These are phyloP conservation scores for Paedocypris micromegethes DNA, from an alignment of 2,797 vertebrate species.

Conservation along the genomic window DNA sequence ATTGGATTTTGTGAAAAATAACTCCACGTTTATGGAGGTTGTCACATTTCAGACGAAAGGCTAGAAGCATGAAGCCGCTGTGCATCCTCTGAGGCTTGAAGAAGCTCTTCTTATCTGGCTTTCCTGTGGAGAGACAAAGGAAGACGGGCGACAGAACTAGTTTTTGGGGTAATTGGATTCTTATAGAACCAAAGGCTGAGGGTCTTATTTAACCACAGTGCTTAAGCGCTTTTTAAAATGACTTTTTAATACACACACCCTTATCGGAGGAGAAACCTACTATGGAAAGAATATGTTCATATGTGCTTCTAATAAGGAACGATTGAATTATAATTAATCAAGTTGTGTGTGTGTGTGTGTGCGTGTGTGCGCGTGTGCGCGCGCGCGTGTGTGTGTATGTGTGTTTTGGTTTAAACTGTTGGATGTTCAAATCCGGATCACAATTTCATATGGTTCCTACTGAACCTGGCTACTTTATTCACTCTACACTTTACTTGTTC, in stretches of 20 bases:
- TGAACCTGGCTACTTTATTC: too few species aligned
- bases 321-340: too few species aligned
- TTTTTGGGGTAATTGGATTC: slow-evolving; percentile 42
- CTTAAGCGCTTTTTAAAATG: slow-evolving; percentile 28
- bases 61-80: slow-evolving; percentile 9
- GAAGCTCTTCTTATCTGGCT: neutral
- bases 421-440: too few species aligned
- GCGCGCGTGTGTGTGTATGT: too few species aligned
- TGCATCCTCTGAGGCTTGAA: neutral
- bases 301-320: too few species aligned
- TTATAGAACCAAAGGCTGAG: slow-evolving; percentile 26
- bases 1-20: slow-evolving; percentile 3
- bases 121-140: slow-evolving; percentile 28
- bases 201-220: slow-evolving; percentile 31
- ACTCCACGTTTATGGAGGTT: slow-evolving; percentile 16
- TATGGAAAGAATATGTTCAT: neutral
- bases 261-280: slow-evolving; percentile 36
- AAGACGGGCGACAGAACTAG: slow-evolving; percentile 8
- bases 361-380: too few species aligned
- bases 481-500: too few species aligned
- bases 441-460: too few species aligned
- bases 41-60: slow-evolving; percentile 16
- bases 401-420: too few species aligned
- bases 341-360: too few species aligned
- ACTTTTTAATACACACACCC: slow-evolving; percentile 35